Base-by-base conservation (phyloP, 2,797 vertebrate species). In the Anguilla megastoma region DNA sequence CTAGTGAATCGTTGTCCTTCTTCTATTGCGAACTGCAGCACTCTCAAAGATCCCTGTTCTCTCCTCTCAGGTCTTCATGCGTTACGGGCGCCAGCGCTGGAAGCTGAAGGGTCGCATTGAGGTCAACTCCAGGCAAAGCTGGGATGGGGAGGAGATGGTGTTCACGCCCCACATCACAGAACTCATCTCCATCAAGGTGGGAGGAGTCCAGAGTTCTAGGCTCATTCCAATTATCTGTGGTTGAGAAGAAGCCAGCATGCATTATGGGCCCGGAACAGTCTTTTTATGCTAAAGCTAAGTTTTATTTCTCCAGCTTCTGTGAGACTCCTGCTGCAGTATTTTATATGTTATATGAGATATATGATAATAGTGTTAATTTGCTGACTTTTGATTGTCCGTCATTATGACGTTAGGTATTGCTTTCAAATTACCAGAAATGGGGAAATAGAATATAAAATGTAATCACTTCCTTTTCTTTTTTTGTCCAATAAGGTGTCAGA, bases 31-130 rank as follows among this genome's bases (percentile, higher is more conserved):
- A 83, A 83, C 12, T 3, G 18, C 80, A 83, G 80, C 21, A 0
- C 48, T 76, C 33, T 36, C 56, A 58, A 12, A 30, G 9, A 41
- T 33, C 36, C 10, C 21, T 50, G 79, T 45, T 66, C 27, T 66
- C 14, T 69, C 36, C n/a, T 45, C 18, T 18, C 88, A 99, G 99
- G 98, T 99, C 92, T 99, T 98, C 87, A 99, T 99, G 98, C 95
- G 98, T 84, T 99, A 99, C 0, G 99, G 99, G 45, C 97, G 98
- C 10, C 99, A 99, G 94, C 94, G 98, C 27, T 99, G 99, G 99
- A 99, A 99, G 92, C 93, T 99, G 87, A 99, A 98, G 93, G 99
- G 99, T 76, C 97, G 95, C 92, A 99, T 99, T 87, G 99, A 99
- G 93, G 96, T 97, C 30, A 98, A 99, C 36, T 98, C 98, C 92